Base-by-base conservation (phyloP, 2,113 vertebrate genomes). In the Rhizomys pruinosus region DNA sequence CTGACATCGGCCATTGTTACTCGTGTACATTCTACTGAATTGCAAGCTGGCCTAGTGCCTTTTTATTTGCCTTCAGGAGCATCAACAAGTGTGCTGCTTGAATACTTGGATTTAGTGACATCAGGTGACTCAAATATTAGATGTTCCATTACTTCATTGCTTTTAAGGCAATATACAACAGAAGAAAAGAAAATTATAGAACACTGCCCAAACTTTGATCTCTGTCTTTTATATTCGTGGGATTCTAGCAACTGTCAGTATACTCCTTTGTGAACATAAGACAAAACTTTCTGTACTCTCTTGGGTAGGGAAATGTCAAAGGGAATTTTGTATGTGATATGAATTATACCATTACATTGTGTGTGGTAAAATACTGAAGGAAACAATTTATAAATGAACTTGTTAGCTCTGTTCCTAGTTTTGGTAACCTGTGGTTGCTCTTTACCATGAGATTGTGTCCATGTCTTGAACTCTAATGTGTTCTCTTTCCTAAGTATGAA, bases 401-500 rank as follows among this genome's bases (percentile, higher is more conserved):
- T 95, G 96, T 97, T 97, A 93, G 94, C 84, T 97, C 91, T 95
- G 94, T 88, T 98, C 71, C 84, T 77, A 34, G 84, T 93, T 97
- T 85, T 42, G 94, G 39, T 84, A 96, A 91, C 91, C 84, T 44
- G 27, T 68, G 97, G 66, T 89, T 96, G 94, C 84, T 94, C 89
- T 97, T 97, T 44, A 95, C 77, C 96, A 91, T 27, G 63, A 93
- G 84, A 74, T 94, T 95, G 96, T 97, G 97, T 95, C 91, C 84
- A 66, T 93, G 84, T 87, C 84, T 97, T 97, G 55, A 89, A 91
- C n/a, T 57, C 63, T 95, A 94, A 95, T 93, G 94, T 97, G 85
- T 97, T 95, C 73, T 97, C 59, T 87, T 97, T 97, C 78, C 79
- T 32, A 93, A 96, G 52, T 95, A 59, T 97, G 96, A 96, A 96